A percentile compares a stretch with the other conserved stretches of the same genome.
These are phyloP conservation scores for Echinometra lucunter DNA, from an alignment of 53 echinoderm and acorn worm species.

Conservation along the genomic window DNA sequence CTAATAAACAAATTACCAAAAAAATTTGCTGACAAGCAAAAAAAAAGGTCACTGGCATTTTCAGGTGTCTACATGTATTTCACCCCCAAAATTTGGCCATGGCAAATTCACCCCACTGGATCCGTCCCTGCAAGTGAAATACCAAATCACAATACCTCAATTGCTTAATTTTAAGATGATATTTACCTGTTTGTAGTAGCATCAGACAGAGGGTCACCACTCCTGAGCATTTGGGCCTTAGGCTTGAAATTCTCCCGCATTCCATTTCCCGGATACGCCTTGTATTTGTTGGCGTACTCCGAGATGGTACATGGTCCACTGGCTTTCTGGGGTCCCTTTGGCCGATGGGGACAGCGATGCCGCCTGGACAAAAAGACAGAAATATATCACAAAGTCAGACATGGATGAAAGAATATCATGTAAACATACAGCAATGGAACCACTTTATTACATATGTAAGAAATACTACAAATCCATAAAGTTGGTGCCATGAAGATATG, in stretches of 20 bases:
- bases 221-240: conserved; percentile 76
- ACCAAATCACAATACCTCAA: neutral
- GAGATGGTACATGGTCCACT: conserved; percentile 90
- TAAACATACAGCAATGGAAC: neutral
- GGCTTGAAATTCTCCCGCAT: conserved; percentile 97
- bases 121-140: neutral
- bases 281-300: conserved; percentile 96
- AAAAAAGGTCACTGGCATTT: no score
- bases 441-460: neutral
- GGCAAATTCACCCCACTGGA: no score
- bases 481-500: no score
- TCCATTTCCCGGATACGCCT: conserved; percentile 79
- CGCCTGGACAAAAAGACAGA: conserved; percentile 72
- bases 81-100: no score
- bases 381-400: neutral
- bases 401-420: no score
- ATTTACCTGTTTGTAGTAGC: conserved; percentile 93
- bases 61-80: no score
- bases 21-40: no score
- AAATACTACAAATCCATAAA: neutral
- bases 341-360: conserved; percentile 95
- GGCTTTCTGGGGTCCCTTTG: conserved; percentile 73
- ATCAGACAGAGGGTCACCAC: conserved; percentile 83
- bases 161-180: neutral
- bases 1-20: no score